Evolutionary conservation across 2,888 invertebrate genomes (phyloP), one percentile per base, ranked within the genome.

Genomic region (Gerosis bhagava): DNA sequence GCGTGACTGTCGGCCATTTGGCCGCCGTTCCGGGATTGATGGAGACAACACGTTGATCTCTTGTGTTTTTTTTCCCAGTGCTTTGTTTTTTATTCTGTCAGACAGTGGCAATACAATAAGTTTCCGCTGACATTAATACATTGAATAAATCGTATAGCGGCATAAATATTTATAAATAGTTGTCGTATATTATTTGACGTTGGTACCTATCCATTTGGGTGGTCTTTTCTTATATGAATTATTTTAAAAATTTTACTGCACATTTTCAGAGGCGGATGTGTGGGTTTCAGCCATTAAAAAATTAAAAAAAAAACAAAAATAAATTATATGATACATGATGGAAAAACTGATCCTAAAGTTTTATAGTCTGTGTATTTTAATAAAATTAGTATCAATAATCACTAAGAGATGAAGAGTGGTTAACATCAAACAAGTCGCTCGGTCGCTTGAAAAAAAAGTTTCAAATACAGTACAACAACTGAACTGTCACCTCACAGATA

Each of bases 381-480:
- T n/a, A n/a, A n/a, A n/a, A n/a, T n/a, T n/a, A n/a, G n/a, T n/a
- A n/a, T n/a, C n/a, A n/a, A n/a, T n/a, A n/a, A n/a, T n/a, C n/a
- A n/a, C n/a, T n/a, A n/a, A n/a, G n/a, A n/a, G n/a, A n/a, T n/a
- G n/a, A n/a, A n/a, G n/a, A n/a, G n/a, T n/a, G n/a, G n/a, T n/a
- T n/a, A n/a, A n/a, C n/a, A n/a, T 10, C n/a, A 49, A 40, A 29
- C 25, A 22, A 24, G 28, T 11, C 19, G 21, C 39, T 29, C 29
- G 25, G 32, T 31, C 19, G 29, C 21, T 37, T 10, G 40, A 17
- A 50, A 50, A 51, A 53, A 55, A 50, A 39, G 37, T 43, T 50
- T 42, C 45, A 43, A 40, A 50, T 47, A 50, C 44, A 45, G 29
- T 16, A 44, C 44, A 45, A 37, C n/a, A 19, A 19, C 19, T 3